Base-by-base conservation (phyloP, 2,888 invertebrate species). In the Prenolepis imparis region DNA sequence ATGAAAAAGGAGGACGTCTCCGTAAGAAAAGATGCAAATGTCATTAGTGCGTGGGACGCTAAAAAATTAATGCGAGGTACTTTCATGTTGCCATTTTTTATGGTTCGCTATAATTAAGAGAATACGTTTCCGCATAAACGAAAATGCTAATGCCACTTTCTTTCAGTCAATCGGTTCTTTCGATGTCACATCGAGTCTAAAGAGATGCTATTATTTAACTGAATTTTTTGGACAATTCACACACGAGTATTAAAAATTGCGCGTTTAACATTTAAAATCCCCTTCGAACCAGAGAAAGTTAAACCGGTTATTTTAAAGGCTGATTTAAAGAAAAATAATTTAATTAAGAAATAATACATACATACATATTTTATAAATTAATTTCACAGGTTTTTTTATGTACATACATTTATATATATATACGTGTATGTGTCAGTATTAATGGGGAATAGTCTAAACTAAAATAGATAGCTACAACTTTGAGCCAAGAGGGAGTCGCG, bases 1-100 rank as follows among this genome's bases (percentile, higher is more conserved):
- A 24, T 57, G 78, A 78, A 70, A 70, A 80, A 70, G 36, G 44
- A 80, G 44, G n/a, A 70, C 21, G 15, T 57, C 21, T 57, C 18
- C 21, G 32, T 41, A 32, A 59, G 21, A 59, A 32, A 70, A 61
- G 44, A 80, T 12, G 70, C 70, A 21, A 55, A 36, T 48, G 59
- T 18, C 44, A 80, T 70, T 57, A 41, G 44, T 18, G 41, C 24
- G 59, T 80, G 15, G 59, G 59, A 80, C 12, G 32, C 12, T 59
- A 36, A 44, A 36, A 32, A 59, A 80, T 80, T 80, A 70, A 70
- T 70, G 59, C 70, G 36, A 57, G 39, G 18, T 41, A 64, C 15
- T 39, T 66, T 12, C 12, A 18, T 21, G 59, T 68, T 57, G 68
- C n/a, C 11, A 70, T 78, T 70, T 70, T 59, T 78, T 21, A 70